Evolutionary conservation across 2,888 invertebrate species (phyloP), one percentile per base, ranked within the genome.

Genomic region (Erannis defoliaria): DNA sequence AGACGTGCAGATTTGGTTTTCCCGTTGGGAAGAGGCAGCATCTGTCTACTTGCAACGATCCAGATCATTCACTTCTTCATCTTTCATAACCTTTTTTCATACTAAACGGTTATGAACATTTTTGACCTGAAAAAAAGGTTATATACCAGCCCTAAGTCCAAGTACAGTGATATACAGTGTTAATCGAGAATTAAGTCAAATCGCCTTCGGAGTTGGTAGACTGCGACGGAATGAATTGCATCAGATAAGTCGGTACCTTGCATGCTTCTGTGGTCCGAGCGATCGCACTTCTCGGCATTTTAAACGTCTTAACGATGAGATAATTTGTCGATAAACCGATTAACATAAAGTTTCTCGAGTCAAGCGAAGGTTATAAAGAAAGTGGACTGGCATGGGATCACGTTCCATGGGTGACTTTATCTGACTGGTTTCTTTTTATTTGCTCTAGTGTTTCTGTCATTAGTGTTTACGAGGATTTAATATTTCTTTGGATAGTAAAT

Each of bases 171-270:
- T 68, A 62, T 67, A 68, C 67, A 67, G 67, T 68, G 66, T 71
- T 71, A 71, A 71, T 71, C 58, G 71, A 59, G 62, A 68, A 71
- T 71, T 68, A 71, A 71, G 67, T 66, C 71, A 68, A 71, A 71
- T 71, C 61, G 59, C 53, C 64, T 63, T 60, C 55, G 49, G 60
- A 68, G 67, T 66, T 63, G 63, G 64, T 46, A 56, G 56, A 35
- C 40, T 49, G 12, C 51, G 55, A 19, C 51, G 54, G 18, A 29
- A 55, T 42, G 58, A 58, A 66, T 68, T 71, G 65, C 70, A 67
- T 68, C 65, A 65, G 60, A 62, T 68, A 71, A 56, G 67, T 64
- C 60, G 68, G 67, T 71, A 71, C 68, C 66, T 67, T 68, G 57
- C 63, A 68, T 67, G 70, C 70, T 64, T 50, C 63, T 62, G 56